phyloP scores from a whole-genome alignment of 2,888 invertebrate species.

The Dolomedes plantarius region DNA sequence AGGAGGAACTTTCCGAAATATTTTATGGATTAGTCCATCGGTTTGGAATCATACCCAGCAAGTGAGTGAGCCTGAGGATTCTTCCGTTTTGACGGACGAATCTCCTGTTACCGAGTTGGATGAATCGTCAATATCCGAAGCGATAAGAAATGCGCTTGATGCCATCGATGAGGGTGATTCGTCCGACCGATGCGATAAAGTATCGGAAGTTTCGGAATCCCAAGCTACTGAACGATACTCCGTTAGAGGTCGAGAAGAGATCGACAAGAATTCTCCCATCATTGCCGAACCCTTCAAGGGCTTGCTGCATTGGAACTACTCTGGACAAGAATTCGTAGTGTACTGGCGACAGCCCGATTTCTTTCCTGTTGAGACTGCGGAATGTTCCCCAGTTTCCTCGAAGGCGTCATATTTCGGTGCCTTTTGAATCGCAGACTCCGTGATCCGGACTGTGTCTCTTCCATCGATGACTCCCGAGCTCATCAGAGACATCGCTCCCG shows the following conservation, averaged over 20 bases:
- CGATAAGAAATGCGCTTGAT: no score
- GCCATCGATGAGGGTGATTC: no score
- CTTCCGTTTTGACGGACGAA: no score
- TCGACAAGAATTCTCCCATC: no score
- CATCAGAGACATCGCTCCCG: not conserved
- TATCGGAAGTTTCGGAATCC: no score
- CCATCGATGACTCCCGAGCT: not conserved
- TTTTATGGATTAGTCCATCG: not conserved
- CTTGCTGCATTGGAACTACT: not conserved
- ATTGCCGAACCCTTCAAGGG: not conserved
- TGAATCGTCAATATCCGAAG: no score
- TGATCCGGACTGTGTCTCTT: not conserved
- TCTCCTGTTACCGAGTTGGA: no score
- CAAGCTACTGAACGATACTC: no score
- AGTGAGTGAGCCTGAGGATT: no score
- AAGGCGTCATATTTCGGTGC: not conserved
- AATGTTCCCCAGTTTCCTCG: not conserved
- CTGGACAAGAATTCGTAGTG: not conserved
- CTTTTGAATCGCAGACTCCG: not conserved
- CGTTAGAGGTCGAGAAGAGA: no score
- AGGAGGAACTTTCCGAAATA: not conserved
- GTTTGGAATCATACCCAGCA: not conserved
- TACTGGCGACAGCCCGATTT: not conserved
- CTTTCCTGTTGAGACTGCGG: not conserved
- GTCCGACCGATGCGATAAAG: no score